Conservation (phyloP, 2,797 vertebrate genomes). For the Micropoecilia bifurca region DNA sequence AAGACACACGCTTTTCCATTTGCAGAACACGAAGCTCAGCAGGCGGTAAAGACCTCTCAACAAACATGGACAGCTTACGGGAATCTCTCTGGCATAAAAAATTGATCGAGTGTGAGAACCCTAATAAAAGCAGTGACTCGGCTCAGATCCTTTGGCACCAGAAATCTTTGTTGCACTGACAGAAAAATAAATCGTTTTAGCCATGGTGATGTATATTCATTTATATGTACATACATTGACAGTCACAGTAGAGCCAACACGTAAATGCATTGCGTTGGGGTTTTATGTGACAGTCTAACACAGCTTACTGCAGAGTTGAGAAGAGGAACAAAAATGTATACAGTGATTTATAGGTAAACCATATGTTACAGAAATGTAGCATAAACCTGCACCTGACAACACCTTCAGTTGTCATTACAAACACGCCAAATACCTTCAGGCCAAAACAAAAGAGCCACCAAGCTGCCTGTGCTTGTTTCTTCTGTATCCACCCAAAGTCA, state of each 20-base stretch:
- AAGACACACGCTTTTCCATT: conserved; percentile 16
- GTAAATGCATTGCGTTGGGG: neutral
- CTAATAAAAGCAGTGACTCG: conserved; percentile 55
- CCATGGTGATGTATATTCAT: too few relatives aligned
- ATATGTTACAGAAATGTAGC: neutral
- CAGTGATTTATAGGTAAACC: neutral
- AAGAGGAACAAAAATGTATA: neutral
- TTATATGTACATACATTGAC: neutral
- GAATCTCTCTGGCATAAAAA: conserved; percentile 30
- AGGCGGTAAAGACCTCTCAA: conserved; percentile 26
- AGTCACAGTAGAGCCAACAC: neutral
- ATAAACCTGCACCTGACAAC: neutral
- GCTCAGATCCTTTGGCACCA: conserved; percentile 27
- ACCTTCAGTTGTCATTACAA: conserved; percentile 28
- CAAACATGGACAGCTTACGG: conserved; percentile 11
- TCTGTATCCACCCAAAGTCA: conserved; percentile 38
- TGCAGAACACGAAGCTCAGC: conserved; percentile 20
- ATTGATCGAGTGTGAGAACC: conserved; percentile 39
- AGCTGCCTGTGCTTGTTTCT: conserved; percentile 32
- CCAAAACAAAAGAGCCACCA: conserved; percentile 15
- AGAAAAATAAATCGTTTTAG: too few relatives aligned
- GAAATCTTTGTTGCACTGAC: neutral
- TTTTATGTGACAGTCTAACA: neutral
- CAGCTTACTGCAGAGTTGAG: neutral
- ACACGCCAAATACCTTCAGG: conserved; percentile 37